Conservation (phyloP, 2,888 invertebrate genomes). For the Leptogaster cylindrica region DNA sequence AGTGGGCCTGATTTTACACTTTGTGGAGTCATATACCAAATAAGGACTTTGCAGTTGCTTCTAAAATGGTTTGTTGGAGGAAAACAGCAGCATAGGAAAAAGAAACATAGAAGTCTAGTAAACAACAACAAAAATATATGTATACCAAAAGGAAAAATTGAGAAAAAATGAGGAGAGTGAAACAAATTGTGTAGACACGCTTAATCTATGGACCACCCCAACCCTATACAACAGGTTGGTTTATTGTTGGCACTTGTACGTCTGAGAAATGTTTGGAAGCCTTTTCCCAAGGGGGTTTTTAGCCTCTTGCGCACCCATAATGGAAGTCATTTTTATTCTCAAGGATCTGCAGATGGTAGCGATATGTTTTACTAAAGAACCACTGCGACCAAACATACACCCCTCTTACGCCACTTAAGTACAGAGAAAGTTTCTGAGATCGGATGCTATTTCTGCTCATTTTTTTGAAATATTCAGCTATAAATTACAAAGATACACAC, state of each 20-base stretch:
- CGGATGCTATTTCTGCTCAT: conserved; percentile 15
- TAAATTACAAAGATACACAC: conserved; percentile 29
- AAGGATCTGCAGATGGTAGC: conserved; percentile 39
- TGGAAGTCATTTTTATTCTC: conserved; percentile 38
- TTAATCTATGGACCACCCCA: conserved; percentile 37
- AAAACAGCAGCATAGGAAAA: background rate
- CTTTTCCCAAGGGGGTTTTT: conserved; percentile 26
- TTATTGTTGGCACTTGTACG: conserved; percentile 39
- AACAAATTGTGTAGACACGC: conserved; percentile 41
- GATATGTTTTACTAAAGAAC: conserved; percentile 39
- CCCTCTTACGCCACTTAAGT: conserved; percentile 36
- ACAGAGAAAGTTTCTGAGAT: too few species aligned
- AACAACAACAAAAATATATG: conserved; percentile 14
- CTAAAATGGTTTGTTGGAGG: too few species aligned
- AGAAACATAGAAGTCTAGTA: background rate
- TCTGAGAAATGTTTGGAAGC: conserved; percentile 2
- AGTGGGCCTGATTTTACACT: conserved; percentile 26
- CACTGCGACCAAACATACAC: conserved; percentile 30
- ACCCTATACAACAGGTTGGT: conserved; percentile 38
- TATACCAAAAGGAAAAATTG: too few species aligned
- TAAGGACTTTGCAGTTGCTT: background rate
- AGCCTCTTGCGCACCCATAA: conserved; percentile 39
- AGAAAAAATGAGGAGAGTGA: conserved; percentile 36
- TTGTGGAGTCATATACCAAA: background rate
- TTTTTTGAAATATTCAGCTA: conserved; percentile 38